These are phyloP conservation scores for Coregonus ussuriensis DNA, from an alignment of 2,797 vertebrate genomes.

Conservation along the genomic window DNA sequence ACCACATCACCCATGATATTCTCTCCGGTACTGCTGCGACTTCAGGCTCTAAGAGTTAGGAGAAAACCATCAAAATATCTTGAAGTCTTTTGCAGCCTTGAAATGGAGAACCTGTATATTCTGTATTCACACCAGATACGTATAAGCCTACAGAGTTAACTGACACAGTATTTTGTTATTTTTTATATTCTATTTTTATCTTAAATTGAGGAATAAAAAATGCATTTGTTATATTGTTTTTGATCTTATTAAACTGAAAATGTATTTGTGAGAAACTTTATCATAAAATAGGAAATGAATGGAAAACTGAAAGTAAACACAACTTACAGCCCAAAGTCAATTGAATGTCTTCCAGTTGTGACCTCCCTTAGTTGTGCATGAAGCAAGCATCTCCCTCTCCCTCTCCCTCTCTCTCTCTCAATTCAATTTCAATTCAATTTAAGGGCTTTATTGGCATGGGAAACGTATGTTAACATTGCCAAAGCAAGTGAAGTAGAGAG, in stretches of 20 bases:
- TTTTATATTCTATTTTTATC: constrained; percentile 41
- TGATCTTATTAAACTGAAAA: constrained; percentile 73
- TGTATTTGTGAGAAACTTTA: constrained; percentile 77
- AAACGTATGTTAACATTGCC: too few relatives aligned
- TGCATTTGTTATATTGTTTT: constrained; percentile 65
- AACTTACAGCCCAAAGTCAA: constrained; percentile 48
- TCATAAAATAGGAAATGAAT: constrained; percentile 78
- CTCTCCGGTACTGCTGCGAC: constrained; percentile 36
- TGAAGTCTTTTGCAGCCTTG: neutral
- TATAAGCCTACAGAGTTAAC: constrained; percentile 67
- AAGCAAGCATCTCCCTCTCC: constrained; percentile 31
- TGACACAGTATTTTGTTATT: constrained; percentile 66
- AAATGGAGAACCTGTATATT: neutral
- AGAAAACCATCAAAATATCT: constrained; percentile 1
- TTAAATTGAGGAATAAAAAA: constrained; percentile 55
- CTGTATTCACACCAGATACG: constrained; percentile 36
- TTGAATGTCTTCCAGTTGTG: constrained; percentile 81
- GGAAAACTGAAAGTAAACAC: constrained; percentile 70
- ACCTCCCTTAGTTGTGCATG: constrained; percentile 64
- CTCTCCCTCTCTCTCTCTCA: constrained; percentile 13
- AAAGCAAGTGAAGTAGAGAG: too few relatives aligned
- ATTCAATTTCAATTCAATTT: too few relatives aligned
- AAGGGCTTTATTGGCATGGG: too few relatives aligned
- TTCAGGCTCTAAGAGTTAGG: neutral
- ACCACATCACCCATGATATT: constrained; percentile 64